A percentile compares a stretch with the other conserved stretches of the same genome.
These are phyloP conservation scores for Actenoides lindsayi DNA, from an alignment of 2,113 vertebrate species.

Conservation along the genomic window DNA sequence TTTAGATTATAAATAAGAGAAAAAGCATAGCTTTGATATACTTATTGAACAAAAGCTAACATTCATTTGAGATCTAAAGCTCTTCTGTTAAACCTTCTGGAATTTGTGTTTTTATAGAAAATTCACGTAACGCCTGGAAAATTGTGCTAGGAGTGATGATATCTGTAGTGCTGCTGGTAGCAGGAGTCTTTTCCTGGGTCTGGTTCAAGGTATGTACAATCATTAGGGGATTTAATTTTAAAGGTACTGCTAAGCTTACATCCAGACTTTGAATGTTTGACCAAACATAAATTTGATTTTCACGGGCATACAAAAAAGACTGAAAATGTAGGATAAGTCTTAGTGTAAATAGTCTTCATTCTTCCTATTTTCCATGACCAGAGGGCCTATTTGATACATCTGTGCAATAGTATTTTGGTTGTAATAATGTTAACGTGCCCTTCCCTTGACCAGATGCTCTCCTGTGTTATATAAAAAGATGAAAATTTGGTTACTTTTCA, in stretches of 20 bases:
- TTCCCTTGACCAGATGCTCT: not conserved
- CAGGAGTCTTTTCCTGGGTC: fast-evolving
- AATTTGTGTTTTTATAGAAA: conserved; percentile 10
- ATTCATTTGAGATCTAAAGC: not conserved
- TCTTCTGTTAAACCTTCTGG: not conserved
- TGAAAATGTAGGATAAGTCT: not conserved
- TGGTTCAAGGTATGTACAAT: not conserved
- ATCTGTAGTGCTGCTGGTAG: fast-evolving
- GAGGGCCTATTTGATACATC: not conserved
- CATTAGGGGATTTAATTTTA: not conserved
- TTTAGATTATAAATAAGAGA: not conserved
- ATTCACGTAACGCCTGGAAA: fast-evolving
- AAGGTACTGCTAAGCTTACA: not conserved
- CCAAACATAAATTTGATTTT: not conserved
- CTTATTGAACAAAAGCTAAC: not conserved
- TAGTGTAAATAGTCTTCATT: not conserved
- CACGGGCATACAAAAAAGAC: not conserved
- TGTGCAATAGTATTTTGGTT: not conserved
- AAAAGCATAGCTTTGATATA: not conserved
- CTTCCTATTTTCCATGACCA: not conserved
- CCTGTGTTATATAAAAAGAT: not conserved
- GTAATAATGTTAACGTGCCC: not conserved
- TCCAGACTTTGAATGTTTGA: not conserved
- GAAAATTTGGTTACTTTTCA: not conserved
- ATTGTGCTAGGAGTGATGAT: fast-evolving